Conservation (phyloP, 2,797 vertebrate species). For the Cichlasoma orientale region DNA sequence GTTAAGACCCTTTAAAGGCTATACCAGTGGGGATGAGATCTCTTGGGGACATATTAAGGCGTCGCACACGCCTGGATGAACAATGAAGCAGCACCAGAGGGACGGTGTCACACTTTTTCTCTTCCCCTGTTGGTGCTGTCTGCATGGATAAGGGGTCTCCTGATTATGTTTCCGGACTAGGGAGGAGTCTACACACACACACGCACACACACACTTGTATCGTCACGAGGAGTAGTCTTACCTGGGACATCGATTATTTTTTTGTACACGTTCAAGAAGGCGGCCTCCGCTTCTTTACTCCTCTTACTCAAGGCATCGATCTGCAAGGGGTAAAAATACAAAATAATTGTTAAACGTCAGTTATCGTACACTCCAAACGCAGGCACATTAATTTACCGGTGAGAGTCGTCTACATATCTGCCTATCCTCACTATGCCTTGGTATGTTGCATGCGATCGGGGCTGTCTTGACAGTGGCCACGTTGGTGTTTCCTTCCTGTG, state of each 20-base stretch:
- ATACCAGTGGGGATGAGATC: constrained; percentile 51
- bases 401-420: constrained; percentile 57
- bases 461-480: constrained; percentile 60
- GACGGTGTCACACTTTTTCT: constrained; percentile 41
- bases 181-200: constrained; percentile 9
- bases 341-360: constrained; percentile 25
- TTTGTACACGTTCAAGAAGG: constrained; percentile 99
- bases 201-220: constrained; percentile 11
- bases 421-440: constrained; percentile 58
- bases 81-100: constrained; percentile 60
- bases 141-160: constrained; percentile 31
- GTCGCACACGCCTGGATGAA: constrained; percentile 60
- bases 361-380: constrained; percentile 20
- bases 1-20: constrained; percentile 65
- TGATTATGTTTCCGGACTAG: constrained; percentile 8
- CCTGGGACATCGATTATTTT: constrained; percentile 99
- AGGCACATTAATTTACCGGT: constrained; percentile 53
- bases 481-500: constrained; percentile 73
- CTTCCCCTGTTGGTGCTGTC: constrained; percentile 47
- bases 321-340: constrained; percentile 69
- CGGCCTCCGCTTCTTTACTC: constrained; percentile 99
- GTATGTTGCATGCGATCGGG: constrained; percentile 53
- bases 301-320: constrained; percentile 98
- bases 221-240: constrained; percentile 68
- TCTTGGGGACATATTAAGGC: constrained; percentile 66